These are phyloP conservation scores for Lates japonicus DNA, from an alignment of 2,797 vertebrate genomes.

Conservation along the genomic window DNA sequence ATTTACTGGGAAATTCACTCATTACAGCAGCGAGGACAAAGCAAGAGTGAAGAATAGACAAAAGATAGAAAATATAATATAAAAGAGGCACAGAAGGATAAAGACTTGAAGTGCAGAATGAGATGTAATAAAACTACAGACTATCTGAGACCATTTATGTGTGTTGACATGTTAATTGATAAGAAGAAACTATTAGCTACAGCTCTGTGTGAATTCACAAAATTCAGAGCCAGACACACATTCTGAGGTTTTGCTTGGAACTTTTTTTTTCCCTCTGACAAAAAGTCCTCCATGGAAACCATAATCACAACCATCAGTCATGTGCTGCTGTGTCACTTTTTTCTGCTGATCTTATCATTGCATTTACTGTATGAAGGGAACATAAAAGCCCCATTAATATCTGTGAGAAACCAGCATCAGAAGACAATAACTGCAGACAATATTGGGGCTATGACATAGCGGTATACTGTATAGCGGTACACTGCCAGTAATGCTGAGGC, in stretches of 20 bases:
- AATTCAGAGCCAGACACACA: constrained; percentile 4
- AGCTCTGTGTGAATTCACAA: constrained; percentile 6
- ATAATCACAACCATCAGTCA: constrained; percentile 2
- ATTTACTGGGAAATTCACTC: too few species aligned
- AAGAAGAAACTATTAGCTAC: constrained; percentile 16
- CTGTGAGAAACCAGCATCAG: constrained; percentile 22
- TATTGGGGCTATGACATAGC: not conserved
- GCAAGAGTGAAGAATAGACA: too few species aligned
- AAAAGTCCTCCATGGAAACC: constrained; percentile 15
- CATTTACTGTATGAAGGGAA: constrained; percentile 5
- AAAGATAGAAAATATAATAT: too few species aligned
- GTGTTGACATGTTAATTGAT: constrained; percentile 24
- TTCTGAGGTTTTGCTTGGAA: constrained; percentile 35
- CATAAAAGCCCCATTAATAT: constrained; percentile 25
- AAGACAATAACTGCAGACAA: not conserved
- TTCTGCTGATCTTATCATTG: constrained; percentile 29
- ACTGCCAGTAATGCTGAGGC: not conserved
- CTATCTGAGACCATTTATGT: not conserved
- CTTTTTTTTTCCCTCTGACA: not conserved
- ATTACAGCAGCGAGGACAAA: too few species aligned
- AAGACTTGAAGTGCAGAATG: too few species aligned
- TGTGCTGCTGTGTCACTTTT: constrained; percentile 25
- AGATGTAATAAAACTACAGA: not conserved
- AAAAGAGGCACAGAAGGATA: too few species aligned
- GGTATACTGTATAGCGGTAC: not conserved